Conservation (phyloP, 2,113 vertebrate genomes). For the Oreotragus oreotragus region DNA sequence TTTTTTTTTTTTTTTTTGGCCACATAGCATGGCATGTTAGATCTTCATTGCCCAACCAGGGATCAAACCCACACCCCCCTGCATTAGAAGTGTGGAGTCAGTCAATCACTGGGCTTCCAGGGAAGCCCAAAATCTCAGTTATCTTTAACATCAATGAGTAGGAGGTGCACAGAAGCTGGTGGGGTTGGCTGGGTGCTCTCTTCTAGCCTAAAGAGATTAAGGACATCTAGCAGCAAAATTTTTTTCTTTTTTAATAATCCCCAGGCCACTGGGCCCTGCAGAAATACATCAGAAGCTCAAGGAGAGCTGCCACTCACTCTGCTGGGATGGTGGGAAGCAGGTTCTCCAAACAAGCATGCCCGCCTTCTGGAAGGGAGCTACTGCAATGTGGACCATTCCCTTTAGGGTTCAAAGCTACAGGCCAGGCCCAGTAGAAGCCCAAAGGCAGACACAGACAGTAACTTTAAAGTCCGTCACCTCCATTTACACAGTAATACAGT, state of each 20-base stretch:
- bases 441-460: not conserved
- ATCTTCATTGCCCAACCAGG: not conserved
- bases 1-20: not conserved
- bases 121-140: not conserved
- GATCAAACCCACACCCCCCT: not conserved
- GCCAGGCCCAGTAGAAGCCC: not conserved
- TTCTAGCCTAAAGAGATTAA: not conserved
- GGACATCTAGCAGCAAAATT: not conserved
- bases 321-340: fast-evolving
- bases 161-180: not conserved
- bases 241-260: not conserved
- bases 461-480: fast-evolving
- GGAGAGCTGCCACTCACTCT: fast-evolving
- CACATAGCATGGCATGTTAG: not conserved
- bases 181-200: not conserved
- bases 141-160: not conserved
- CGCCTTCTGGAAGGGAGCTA: fast-evolving
- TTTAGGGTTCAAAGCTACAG: not conserved
- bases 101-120: not conserved
- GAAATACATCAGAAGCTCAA: not conserved
- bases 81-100: not conserved
- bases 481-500: too few species aligned
- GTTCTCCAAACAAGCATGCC: fast-evolving
- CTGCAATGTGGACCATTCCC: not conserved
- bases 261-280: not conserved